These are phyloP conservation scores for Dolichotis patagonum DNA, from an alignment of 2,113 vertebrate species.

Conservation along the genomic window DNA sequence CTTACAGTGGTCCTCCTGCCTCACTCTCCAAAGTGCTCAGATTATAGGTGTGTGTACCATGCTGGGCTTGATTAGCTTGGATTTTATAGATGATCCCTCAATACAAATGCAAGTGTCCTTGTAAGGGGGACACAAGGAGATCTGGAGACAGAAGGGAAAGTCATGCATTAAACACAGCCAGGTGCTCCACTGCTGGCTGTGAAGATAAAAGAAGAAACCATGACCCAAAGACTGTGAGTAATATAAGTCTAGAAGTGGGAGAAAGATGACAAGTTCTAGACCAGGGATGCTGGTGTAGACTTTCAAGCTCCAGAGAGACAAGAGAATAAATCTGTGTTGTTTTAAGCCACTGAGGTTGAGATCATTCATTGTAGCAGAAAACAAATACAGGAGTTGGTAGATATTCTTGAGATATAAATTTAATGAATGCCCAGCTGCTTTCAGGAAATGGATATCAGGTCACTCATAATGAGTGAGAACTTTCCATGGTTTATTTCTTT, in stretches of 20 bases:
- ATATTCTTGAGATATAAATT: not conserved
- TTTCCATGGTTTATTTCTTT: not conserved
- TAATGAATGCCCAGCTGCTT: not conserved
- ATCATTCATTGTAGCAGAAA: not conserved
- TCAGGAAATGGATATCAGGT: not conserved
- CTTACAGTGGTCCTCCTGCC: not conserved
- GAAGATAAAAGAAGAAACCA: not conserved
- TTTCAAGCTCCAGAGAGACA: not conserved
- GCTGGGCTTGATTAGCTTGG: not conserved
- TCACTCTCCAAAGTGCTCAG: not conserved
- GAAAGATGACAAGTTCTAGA: not conserved
- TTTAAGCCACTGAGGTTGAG: not conserved
- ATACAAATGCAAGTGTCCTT: not conserved
- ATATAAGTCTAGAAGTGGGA: not conserved
- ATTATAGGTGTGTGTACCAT: not conserved
- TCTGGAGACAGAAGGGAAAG: not conserved
- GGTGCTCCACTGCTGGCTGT: not conserved
- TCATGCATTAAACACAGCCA: rapidly evolving
- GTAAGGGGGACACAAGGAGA: not conserved
- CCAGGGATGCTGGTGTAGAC: not conserved
- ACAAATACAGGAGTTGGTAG: not conserved
- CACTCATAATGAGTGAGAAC: not conserved
- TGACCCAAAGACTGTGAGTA: rapidly evolving
- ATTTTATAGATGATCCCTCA: not conserved
- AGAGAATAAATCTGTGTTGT: not conserved